Percentiles rank a stretch among this genome's conserved stretches.
phyloP scores from a whole-genome alignment of 2,113 vertebrate species.

The Daboia siamensis region DNA sequence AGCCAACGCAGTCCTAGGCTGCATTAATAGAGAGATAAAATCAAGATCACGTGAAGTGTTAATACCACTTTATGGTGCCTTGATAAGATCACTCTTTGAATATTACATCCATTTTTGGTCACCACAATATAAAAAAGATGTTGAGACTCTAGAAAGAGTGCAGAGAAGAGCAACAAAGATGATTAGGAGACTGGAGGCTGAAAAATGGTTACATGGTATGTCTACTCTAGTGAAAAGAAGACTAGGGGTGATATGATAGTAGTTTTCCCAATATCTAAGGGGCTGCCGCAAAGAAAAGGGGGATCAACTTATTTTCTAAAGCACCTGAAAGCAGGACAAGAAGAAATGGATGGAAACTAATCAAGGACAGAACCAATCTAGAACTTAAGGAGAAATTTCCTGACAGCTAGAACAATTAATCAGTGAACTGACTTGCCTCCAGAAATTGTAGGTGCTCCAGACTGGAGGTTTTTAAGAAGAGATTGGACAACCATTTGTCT shows the following conservation, averaged over 20 bases:
- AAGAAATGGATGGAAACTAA: neutral
- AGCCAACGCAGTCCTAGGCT: no score
- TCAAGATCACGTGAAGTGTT: no score
- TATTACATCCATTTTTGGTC: no score
- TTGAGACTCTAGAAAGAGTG: no score
- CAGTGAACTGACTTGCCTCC: neutral
- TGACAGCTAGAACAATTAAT: neutral
- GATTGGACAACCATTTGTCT: neutral
- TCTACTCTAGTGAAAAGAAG: neutral
- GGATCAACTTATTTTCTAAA: neutral
- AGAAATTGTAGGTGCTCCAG: neutral
- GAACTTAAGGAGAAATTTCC: neutral
- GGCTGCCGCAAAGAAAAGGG: neutral
- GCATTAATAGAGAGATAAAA: no score
- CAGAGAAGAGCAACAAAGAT: neutral
- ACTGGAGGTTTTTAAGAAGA: neutral
- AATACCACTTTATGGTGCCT: no score
- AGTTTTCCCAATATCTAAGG: neutral
- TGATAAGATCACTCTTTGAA: no score
- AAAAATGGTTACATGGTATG: neutral
- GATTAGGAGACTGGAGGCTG: neutral
- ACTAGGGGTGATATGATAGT: neutral
- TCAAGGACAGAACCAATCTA: neutral
- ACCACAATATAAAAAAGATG: no score
- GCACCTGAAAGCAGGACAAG: neutral